Percentiles rank a stretch among this genome's conserved stretches.
Conservation (phyloP, 1,140 invertebrate species). For the Diachasma alloeum region DNA sequence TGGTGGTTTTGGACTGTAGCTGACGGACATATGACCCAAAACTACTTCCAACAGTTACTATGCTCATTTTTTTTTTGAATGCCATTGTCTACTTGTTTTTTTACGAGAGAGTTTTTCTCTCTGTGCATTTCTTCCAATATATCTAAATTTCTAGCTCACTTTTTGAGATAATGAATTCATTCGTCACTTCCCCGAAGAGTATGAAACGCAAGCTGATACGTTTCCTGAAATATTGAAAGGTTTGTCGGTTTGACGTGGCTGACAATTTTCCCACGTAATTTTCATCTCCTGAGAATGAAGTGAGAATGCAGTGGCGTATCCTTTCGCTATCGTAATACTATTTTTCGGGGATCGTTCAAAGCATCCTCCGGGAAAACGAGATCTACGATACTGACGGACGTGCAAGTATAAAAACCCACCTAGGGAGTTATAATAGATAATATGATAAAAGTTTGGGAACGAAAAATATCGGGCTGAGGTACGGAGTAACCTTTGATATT, state of each 20-base stretch:
- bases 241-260: not conserved
- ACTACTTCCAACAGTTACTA: no score
- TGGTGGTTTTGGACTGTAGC: no score
- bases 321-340: not conserved
- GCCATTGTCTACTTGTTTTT: no score
- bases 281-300: not conserved
- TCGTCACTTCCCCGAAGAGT: not conserved
- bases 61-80: no score
- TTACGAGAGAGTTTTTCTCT: no score
- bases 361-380: not conserved
- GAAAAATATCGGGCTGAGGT: not conserved
- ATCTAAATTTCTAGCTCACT: not conserved
- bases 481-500: not conserved
- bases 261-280: not conserved
- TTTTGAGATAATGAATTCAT: not conserved
- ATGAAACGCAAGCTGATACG: not conserved
- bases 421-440: not conserved
- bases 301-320: not conserved
- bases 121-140: no score
- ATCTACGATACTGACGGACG: not conserved
- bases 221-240: not conserved
- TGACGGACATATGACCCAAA: no score
- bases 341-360: not conserved
- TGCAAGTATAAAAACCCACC: not conserved
- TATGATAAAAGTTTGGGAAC: not conserved